A percentile compares a stretch with the other conserved stretches of the same genome.
Evolutionary conservation across 2,888 invertebrate genomes (phyloP).

Genomic region (Thalpophila matura): DNA sequence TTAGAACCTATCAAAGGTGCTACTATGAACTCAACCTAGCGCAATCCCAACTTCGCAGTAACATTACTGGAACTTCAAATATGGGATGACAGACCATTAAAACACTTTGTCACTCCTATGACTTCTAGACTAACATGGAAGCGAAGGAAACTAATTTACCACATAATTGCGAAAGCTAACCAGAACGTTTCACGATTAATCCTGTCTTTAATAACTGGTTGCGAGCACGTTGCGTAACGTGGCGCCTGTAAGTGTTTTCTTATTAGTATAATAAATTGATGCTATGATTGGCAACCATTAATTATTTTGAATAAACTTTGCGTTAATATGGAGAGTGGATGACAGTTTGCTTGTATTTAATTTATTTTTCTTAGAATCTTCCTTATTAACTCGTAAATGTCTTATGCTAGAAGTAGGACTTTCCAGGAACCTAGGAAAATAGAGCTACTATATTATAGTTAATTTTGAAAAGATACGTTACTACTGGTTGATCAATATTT

Average conservation of each 20-base stretch:
- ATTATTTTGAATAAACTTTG: conserved; percentile 44
- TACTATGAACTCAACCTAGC: conserved; percentile 1
- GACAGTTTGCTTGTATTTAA: conserved; percentile 17
- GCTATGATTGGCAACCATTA: conserved; percentile 64
- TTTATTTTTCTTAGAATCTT: conserved; percentile 25
- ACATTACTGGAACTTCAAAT: conserved; percentile 45
- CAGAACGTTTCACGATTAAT: conserved; percentile 56
- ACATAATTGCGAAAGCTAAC: conserved; percentile 58
- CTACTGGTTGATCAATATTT: no score
- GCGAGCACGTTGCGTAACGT: conserved; percentile 48
- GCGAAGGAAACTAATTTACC: conserved; percentile 58
- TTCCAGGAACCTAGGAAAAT: conserved; percentile 5
- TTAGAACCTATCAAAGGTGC: conserved; percentile 3
- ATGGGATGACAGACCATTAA: conserved; percentile 58
- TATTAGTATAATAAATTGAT: conserved; percentile 70
- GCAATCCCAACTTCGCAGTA: conserved; percentile 8
- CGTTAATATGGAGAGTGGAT: conserved; percentile 12
- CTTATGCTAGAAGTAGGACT: background rate
- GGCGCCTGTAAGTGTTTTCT: conserved; percentile 63
- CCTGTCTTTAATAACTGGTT: conserved; percentile 55
- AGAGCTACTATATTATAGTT: no score
- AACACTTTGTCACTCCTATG: conserved; percentile 56
- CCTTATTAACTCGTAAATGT: conserved; percentile 6
- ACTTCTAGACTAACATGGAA: conserved; percentile 49
- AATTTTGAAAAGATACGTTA: no score